phyloP scores from a whole-genome alignment of 1,140 invertebrate species.

The Oncopeltus fasciatus region DNA sequence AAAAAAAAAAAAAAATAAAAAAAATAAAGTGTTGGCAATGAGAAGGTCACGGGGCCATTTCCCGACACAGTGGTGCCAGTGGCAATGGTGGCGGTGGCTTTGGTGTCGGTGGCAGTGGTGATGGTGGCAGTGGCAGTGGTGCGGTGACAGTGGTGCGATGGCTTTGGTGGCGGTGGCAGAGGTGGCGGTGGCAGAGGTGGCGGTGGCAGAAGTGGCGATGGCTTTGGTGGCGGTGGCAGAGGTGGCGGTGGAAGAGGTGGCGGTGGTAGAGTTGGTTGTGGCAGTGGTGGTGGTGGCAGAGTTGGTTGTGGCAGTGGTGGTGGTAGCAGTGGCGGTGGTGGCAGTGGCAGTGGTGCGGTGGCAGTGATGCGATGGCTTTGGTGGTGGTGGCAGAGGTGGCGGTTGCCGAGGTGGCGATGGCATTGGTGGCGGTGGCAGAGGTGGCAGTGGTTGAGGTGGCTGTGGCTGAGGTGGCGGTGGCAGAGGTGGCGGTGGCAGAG shows the following conservation, averaged over 20 bases:
- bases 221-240: not conserved
- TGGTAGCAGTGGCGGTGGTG: not conserved
- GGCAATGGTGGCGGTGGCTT: not conserved
- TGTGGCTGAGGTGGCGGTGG: not conserved
- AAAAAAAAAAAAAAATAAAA: too few relatives aligned
- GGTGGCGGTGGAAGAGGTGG: not conserved
- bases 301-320: not conserved
- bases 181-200: not conserved
- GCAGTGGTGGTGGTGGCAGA: not conserved
- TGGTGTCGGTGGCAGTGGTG: not conserved
- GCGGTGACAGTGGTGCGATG: too few relatives aligned
- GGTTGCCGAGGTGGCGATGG: not conserved
- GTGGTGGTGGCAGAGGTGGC: not conserved
- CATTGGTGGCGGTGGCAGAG: not conserved
- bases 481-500: not conserved
- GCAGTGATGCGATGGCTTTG: not conserved
- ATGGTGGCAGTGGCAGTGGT: not conserved
- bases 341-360: not conserved
- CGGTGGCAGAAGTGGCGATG: not conserved
- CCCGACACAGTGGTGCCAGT: not conserved
- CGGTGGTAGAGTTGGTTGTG: not conserved
- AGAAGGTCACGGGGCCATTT: too few relatives aligned
- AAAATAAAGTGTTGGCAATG: too few relatives aligned
- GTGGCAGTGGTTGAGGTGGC: not conserved
- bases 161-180: not conserved